phyloP scores from a whole-genome alignment of 2,888 invertebrate species.

The Serrognathus titanus region DNA sequence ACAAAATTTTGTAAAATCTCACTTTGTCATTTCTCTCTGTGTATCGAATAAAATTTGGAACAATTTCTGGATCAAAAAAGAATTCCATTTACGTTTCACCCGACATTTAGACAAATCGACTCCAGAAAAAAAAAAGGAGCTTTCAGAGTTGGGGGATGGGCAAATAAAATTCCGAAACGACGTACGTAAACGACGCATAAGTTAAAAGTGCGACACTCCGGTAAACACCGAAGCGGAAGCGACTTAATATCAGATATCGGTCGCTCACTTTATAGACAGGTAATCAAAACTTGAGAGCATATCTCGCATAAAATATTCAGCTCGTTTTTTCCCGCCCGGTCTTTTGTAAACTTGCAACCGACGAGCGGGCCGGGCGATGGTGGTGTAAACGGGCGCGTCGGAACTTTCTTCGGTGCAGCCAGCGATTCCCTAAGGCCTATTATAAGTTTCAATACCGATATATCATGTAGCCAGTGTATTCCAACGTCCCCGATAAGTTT shows the following conservation, averaged over 20 bases:
- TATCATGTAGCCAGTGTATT: constrained; percentile 45
- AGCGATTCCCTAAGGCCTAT: constrained; percentile 44
- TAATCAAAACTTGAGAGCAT: constrained; percentile 42
- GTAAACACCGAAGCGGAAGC: constrained; percentile 11
- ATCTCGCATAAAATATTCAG: constrained; percentile 39
- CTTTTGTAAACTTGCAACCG: constrained; percentile 42
- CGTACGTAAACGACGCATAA: background rate
- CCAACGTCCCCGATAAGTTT: constrained; percentile 44
- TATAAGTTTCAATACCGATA: constrained; percentile 49
- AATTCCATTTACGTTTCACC: no score
- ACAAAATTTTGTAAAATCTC: no score
- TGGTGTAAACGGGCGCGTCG: constrained; percentile 15
- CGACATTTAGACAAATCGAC: no score
- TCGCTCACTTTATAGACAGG: constrained; percentile 34
- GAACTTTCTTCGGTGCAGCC: constrained; percentile 34
- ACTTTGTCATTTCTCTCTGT: no score
- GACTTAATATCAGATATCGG: constrained; percentile 33
- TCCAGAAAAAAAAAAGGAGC: no score
- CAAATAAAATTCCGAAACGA: no score
- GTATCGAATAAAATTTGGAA: no score
- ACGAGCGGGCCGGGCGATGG: constrained; percentile 21
- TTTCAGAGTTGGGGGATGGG: no score
- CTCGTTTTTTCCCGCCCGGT: constrained; percentile 34
- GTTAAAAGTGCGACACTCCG: background rate
- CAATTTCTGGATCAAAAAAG: no score